Conservation (phyloP, 2,888 invertebrate genomes). For the Drepana falcataria region DNA sequence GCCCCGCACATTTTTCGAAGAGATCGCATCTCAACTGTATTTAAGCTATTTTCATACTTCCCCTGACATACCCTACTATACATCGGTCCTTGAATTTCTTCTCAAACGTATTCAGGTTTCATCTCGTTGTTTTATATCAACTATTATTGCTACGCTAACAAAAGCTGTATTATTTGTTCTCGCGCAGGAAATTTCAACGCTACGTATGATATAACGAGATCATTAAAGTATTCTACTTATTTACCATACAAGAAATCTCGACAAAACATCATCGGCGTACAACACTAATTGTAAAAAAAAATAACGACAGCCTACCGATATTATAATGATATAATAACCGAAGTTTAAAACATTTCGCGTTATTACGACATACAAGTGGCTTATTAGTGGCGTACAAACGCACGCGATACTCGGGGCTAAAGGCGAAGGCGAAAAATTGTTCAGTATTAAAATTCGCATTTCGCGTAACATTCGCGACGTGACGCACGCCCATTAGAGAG, state of each 20-base stretch:
- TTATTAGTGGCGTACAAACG: conserved; percentile 59
- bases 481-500: conserved; percentile 53
- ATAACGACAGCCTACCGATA: conserved; percentile 16
- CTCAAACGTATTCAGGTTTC: no score
- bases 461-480: conserved; percentile 34
- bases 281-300: conserved; percentile 5
- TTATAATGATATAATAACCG: conserved; percentile 32
- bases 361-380: conserved; percentile 60
- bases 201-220: neutral
- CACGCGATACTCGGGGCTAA: conserved; percentile 19
- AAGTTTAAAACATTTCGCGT: conserved; percentile 15
- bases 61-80: no score
- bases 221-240: neutral
- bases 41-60: no score
- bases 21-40: no score
- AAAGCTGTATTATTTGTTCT: no score
- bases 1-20: no score
- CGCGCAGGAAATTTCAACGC: neutral
- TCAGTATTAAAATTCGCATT: conserved; percentile 48
- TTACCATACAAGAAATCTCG: neutral
- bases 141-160: no score
- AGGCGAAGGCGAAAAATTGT: conserved; percentile 41
- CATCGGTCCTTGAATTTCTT: no score
- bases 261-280: neutral
- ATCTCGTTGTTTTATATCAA: no score